phyloP scores from a whole-genome alignment of 2,113 vertebrate genomes.

The Tetraodon nigroviridis region DNA sequence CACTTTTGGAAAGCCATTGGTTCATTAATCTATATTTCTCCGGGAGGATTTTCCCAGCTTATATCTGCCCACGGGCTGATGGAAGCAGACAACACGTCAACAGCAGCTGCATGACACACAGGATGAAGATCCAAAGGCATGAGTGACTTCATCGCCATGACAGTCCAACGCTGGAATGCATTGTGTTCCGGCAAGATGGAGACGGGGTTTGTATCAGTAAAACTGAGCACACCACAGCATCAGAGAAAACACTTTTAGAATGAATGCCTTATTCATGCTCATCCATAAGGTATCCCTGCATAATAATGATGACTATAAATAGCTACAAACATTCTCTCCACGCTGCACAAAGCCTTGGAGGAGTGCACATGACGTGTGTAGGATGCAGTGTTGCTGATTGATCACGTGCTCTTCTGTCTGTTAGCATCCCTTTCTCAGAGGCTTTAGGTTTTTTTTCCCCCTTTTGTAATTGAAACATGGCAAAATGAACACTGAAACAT shows the following conservation, averaged over 20 bases:
- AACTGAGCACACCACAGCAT: constrained; percentile 21
- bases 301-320: constrained; percentile 58
- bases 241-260: constrained; percentile 15
- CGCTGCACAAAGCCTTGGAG: constrained; percentile 23
- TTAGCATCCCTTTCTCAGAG: neutral
- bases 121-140: constrained; percentile 33
- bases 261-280: constrained; percentile 36
- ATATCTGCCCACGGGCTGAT: neutral
- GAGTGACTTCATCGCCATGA: constrained; percentile 43
- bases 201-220: constrained; percentile 16
- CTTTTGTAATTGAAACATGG: neutral
- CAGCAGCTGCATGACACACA: constrained; percentile 15
- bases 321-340: constrained; percentile 24
- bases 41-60: constrained; percentile 10
- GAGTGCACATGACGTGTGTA: constrained; percentile 15
- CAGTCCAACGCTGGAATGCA: constrained; percentile 29
- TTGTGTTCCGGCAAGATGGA: constrained; percentile 14
- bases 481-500: too few relatives aligned
- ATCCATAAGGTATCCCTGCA: constrained; percentile 45
- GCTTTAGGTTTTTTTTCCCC: neutral
- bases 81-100: constrained; percentile 39
- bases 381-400: constrained; percentile 17
- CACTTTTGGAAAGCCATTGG: constrained; percentile 44
- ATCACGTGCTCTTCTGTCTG: constrained; percentile 11
- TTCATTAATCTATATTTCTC: constrained; percentile 45